Evolutionary conservation across 2,888 invertebrate genomes (phyloP).

Genomic region (Agelastica alni): DNA sequence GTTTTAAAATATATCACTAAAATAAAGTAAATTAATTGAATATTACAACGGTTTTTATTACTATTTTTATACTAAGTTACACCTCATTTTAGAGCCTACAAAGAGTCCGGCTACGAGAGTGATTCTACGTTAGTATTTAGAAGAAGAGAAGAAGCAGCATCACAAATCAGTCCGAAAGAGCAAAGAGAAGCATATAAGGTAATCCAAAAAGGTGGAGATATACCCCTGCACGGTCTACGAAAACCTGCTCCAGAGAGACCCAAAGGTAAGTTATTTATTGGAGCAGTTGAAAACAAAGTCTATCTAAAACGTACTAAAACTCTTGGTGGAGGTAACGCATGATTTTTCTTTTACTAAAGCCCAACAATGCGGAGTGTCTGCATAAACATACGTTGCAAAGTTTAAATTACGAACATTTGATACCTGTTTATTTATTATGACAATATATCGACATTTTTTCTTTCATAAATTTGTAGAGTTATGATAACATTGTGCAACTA

Average conservation of each 20-base stretch:
- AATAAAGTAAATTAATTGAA: neutral
- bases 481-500: too few species aligned
- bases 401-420: too few species aligned
- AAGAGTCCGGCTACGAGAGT: slow-evolving; percentile 90
- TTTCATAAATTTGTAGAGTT: too few species aligned
- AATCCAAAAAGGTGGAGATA: slow-evolving; percentile 92
- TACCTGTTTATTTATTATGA: too few species aligned
- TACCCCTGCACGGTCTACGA: slow-evolving; percentile 88
- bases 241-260: slow-evolving; percentile 86
- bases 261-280: slow-evolving; percentile 62
- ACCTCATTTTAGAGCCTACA: slow-evolving; percentile 69
- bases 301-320: slow-evolving; percentile 26
- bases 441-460: too few species aligned
- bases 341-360: slow-evolving; percentile 19
- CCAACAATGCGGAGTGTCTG: slow-evolving; percentile 5
- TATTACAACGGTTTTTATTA: too few species aligned
- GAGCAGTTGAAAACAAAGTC: slow-evolving; percentile 1
- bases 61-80: too few species aligned
- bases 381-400: too few species aligned
- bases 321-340: slow-evolving; percentile 34
- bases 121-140: slow-evolving; percentile 87
- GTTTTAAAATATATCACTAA: neutral
- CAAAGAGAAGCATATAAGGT: slow-evolving; percentile 83
- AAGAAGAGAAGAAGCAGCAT: slow-evolving; percentile 68
- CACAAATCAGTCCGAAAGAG: slow-evolving; percentile 78